Evolutionary conservation across 2,113 vertebrate species (phyloP), one percentile per base, ranked within the genome.

Genomic region (Oreochromis spilurus): DNA sequence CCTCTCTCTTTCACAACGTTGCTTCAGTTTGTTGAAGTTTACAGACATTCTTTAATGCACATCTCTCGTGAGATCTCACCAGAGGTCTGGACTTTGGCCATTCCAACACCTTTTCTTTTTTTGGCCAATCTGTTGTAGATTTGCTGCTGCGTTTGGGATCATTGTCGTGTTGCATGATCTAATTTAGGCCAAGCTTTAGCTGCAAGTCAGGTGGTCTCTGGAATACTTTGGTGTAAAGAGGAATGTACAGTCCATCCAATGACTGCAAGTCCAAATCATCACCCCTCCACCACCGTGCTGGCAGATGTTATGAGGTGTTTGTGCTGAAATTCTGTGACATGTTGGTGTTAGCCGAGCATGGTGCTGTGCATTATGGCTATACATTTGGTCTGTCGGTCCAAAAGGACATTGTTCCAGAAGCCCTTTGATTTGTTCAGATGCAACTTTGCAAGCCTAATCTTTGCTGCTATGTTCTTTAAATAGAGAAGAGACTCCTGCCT

Each of bases 131-230:
- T 62, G 9, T 0, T 62, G 31, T 0, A 7, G 31, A 36, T 65
- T 62, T 36, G 31, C 5, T 62, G 58, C 31, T 62, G 17, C 16
- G 0, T 19, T 36, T 1, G 17, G 0, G 31, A 19, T 19, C 58
- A 0, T 36, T 65, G 9, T 0, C 9, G 3, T 36, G 2, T 34
- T 34, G 5, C 16, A 62, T 60, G 57, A 34, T 9, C 57, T 34
- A 36, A 8, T 19, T 36, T 65, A 19, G 14, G 16, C 17, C 31
- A 62, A 36, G 9, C 31, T 36, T 36, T 62, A 62, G 58, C 31
- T 62, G 58, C 19, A 19, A 62, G 31, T 36, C 31, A 62, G 31
- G 19, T 36, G 58, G 29, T 19, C 19, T 62, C 31, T 36, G 9
- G 58, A 62, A 62, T 36, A 36, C 5, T 36, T 65, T 36, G 9